Conservation (phyloP, 2,888 invertebrate species). For the Tuta absoluta region DNA sequence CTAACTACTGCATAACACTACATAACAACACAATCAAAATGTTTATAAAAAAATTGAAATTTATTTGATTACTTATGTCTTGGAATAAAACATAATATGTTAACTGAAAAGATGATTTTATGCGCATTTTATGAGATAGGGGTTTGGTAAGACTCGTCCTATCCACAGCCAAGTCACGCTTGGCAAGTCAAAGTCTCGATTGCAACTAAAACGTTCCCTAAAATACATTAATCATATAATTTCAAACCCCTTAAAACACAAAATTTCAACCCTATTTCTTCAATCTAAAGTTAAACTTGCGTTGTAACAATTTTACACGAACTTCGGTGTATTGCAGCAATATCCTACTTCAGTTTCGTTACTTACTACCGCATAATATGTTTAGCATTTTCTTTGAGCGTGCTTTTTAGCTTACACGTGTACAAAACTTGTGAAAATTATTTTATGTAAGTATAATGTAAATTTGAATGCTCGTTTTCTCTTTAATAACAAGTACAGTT, state of each 20-base stretch:
- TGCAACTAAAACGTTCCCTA: slow-evolving; percentile 68
- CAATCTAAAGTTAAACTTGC: slow-evolving; percentile 54
- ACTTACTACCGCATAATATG: slow-evolving; percentile 33
- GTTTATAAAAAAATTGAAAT: too few species aligned
- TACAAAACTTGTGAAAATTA: slow-evolving; percentile 19
- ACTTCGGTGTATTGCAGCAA: slow-evolving; percentile 53
- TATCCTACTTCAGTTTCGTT: slow-evolving; percentile 39
- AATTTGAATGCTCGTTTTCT: slow-evolving; percentile 32
- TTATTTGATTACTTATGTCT: too few species aligned
- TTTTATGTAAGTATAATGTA: slow-evolving; percentile 11
- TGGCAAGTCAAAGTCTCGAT: slow-evolving; percentile 64
- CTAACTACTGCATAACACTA: not conserved
- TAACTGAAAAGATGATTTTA: slow-evolving; percentile 39
- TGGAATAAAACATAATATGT: not conserved
- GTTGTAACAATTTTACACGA: slow-evolving; percentile 49
- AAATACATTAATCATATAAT: slow-evolving; percentile 70
- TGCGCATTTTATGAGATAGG: slow-evolving; percentile 45
- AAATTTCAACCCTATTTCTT: slow-evolving; percentile 55
- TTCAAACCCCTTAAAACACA: slow-evolving; percentile 45
- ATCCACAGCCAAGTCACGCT: slow-evolving; percentile 55
- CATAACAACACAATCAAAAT: too few species aligned
- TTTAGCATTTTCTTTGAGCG: slow-evolving; percentile 59
- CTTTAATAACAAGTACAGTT: slow-evolving; percentile 50
- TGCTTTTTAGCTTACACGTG: slow-evolving; percentile 39
- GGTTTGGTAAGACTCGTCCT: slow-evolving; percentile 27